These are phyloP conservation scores for Sympetrum striolatum DNA, from an alignment of 2,888 invertebrate genomes.

Conservation along the genomic window DNA sequence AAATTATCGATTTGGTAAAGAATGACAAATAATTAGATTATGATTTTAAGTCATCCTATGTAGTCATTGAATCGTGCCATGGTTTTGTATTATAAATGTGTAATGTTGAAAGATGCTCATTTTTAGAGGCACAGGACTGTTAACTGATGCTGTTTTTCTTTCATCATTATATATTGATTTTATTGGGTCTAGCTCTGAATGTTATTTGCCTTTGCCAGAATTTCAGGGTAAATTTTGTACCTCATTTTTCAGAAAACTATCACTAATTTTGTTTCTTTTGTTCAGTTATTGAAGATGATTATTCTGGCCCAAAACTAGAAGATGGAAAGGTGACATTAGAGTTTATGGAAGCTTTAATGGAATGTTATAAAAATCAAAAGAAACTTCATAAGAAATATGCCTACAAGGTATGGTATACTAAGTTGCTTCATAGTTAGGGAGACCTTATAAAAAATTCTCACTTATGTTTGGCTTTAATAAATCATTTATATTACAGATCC, in stretches of 20 bases:
- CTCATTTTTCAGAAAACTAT: background rate
- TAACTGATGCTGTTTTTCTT: too few relatives aligned
- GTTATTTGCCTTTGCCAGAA: too few relatives aligned
- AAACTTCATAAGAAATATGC: slow-evolving; percentile 96
- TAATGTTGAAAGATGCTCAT: too few relatives aligned
- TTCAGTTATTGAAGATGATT: slow-evolving; percentile 92
- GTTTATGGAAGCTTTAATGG: slow-evolving; percentile 90
- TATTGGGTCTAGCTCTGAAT: too few relatives aligned
- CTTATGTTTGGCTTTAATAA: slow-evolving; percentile 38
- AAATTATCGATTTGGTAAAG: too few relatives aligned
- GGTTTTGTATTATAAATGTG: too few relatives aligned
- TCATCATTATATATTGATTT: too few relatives aligned
- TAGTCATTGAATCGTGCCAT: too few relatives aligned
- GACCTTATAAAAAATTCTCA: background rate
- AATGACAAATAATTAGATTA: too few relatives aligned
- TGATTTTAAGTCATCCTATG: too few relatives aligned
- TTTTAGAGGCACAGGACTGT: too few relatives aligned
- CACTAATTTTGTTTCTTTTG: background rate
- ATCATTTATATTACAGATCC: slow-evolving; percentile 72
- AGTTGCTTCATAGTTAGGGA: background rate
- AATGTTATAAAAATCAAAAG: slow-evolving; percentile 88
- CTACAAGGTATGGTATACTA: slow-evolving; percentile 76
- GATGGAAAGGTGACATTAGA: slow-evolving; percentile 86
- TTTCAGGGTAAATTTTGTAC: too few relatives aligned
- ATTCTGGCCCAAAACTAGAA: slow-evolving; percentile 87